These are phyloP conservation scores for Melanotaenia nigrans DNA, from an alignment of 2,797 vertebrate genomes.

Conservation along the genomic window DNA sequence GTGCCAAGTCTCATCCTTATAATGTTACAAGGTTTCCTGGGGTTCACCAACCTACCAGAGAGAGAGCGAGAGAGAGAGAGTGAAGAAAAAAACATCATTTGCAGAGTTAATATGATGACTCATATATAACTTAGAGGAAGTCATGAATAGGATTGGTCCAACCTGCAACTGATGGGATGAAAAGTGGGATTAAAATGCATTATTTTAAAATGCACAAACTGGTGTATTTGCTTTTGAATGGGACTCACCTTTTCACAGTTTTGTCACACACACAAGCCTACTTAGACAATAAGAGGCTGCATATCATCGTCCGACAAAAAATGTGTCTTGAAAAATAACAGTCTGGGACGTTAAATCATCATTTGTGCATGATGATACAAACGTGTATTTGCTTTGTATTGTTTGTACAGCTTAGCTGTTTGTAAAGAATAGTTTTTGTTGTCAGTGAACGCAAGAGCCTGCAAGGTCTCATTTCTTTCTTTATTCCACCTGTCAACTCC, in stretches of 20 bases:
- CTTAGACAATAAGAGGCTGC: conserved; percentile 25
- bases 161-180: conserved; percentile 42
- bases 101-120: conserved; percentile 66
- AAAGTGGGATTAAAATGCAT: conserved; percentile 13
- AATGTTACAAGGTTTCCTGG: conserved; percentile 47
- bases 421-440: conserved; percentile 54
- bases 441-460: conserved; percentile 46
- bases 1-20: conserved; percentile 48
- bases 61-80: conserved; percentile 47
- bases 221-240: conserved; percentile 23
- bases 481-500: conserved; percentile 67
- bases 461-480: conserved; percentile 55
- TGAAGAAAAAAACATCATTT: conserved; percentile 49
- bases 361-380: conserved; percentile 58
- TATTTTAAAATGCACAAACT: conserved; percentile 27
- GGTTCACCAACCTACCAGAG: conserved; percentile 40
- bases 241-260: conserved; percentile 47
- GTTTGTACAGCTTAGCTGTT: conserved; percentile 54
- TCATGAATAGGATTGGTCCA: conserved; percentile 32
- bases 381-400: conserved; percentile 60
- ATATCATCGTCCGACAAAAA: conserved; percentile 34
- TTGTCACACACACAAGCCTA: conserved; percentile 1
- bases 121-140: conserved; percentile 48
- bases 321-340: conserved; percentile 15
- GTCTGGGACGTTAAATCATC: conserved; percentile 43